Percentiles rank a stretch among this genome's conserved stretches.
Conservation (phyloP, 2,113 vertebrate genomes). For the Eulacestoma nigropectus region DNA sequence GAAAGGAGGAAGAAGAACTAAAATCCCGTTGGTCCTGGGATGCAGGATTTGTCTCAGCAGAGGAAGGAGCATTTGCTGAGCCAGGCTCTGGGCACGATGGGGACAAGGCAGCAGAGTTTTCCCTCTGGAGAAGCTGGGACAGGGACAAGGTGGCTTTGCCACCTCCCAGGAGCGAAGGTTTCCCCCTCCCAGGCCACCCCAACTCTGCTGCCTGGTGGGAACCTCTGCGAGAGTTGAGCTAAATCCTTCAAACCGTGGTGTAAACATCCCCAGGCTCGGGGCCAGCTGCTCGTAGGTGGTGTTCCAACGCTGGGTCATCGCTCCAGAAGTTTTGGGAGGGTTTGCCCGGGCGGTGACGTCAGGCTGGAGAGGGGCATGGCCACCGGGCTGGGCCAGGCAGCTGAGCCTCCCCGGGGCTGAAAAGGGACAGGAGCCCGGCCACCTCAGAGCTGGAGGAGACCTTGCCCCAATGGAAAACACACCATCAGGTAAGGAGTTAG, state of each 20-base stretch:
- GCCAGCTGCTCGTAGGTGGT: background rate
- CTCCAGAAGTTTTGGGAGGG: background rate
- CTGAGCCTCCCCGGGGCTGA: background rate
- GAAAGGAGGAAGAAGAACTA: background rate
- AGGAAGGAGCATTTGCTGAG: background rate
- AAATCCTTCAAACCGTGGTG: fast-evolving
- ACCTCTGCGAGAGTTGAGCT: fast-evolving
- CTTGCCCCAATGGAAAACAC: background rate
- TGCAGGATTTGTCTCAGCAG: background rate
- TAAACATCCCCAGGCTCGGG: fast-evolving
- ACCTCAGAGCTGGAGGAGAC: background rate
- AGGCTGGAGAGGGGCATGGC: slow-evolving; percentile 25
- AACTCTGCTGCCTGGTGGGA: background rate
- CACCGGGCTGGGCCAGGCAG: background rate
- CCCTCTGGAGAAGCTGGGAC: background rate
- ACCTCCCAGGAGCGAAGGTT: fast-evolving
- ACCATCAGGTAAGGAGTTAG: background rate
- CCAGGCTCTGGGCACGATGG: background rate
- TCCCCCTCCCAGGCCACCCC: background rate
- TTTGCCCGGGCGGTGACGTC: background rate
- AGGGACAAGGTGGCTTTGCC: background rate
- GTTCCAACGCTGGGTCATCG: background rate
- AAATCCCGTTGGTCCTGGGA: fast-evolving
- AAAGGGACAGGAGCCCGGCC: background rate
- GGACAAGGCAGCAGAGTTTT: background rate